These are phyloP conservation scores for Agelas oroides DNA, from an alignment of 37 sponge, comb jelly and placozoan genomes.

Conservation along the genomic window DNA sequence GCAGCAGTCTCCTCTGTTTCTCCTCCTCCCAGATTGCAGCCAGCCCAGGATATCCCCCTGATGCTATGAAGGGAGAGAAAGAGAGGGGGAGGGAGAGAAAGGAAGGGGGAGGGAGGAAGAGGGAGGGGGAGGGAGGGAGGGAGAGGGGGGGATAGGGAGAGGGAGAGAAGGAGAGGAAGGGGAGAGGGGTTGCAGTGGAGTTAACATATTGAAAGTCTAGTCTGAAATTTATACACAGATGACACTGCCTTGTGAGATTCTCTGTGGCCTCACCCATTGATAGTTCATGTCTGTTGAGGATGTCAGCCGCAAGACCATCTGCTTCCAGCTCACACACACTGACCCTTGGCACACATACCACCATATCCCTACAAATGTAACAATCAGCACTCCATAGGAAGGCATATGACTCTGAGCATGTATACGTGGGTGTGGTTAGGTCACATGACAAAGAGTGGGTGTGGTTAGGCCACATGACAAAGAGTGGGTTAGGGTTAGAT, in stretches of 20 bases:
- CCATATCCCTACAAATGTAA: constrained; percentile 34
- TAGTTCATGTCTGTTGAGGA: constrained; percentile 70
- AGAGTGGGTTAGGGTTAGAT: too few species aligned
- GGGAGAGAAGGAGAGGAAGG: too few species aligned
- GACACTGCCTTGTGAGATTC: too few species aligned
- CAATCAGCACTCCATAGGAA: background rate
- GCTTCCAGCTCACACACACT: constrained; percentile 85
- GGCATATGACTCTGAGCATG: background rate
- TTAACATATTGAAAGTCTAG: too few species aligned
- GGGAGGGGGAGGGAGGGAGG: background rate
- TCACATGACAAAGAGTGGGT: background rate
- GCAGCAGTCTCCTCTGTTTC: constrained; percentile 53
- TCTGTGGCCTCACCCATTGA: constrained; percentile 28
- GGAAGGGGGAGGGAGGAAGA: background rate
- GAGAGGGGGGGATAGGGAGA: background rate
- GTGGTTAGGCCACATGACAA: too few species aligned
- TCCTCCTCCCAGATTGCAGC: constrained; percentile 90
- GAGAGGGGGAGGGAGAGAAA: background rate
- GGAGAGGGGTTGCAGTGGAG: too few species aligned
- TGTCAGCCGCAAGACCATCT: constrained; percentile 81
- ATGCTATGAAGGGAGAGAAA: background rate
- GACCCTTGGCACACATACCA: constrained; percentile 33
- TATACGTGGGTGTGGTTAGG: too few species aligned
- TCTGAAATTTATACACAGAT: too few species aligned
- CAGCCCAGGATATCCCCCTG: constrained; percentile 83